Conservation (phyloP, 2,888 invertebrate genomes). For the Meteorus colon region DNA sequence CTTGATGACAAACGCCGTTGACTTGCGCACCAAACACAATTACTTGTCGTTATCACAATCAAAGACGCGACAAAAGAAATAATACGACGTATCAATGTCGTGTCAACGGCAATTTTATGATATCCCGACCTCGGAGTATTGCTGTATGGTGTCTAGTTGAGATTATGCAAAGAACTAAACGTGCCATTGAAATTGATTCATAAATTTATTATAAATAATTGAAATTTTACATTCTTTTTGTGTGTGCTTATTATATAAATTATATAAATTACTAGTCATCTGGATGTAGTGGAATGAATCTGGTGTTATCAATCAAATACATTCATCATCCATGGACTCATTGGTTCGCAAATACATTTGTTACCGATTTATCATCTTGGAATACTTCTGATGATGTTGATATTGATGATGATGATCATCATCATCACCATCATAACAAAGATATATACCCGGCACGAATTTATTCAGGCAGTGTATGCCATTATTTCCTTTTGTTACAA, state of each 20-base stretch:
- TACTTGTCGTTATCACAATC: slow-evolving; percentile 31
- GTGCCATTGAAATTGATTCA: not conserved
- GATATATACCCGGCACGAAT: not conserved
- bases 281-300: not conserved
- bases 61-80: slow-evolving; percentile 24
- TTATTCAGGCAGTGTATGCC: not conserved
- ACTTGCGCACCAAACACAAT: not conserved
- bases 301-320: not conserved
- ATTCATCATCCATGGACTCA: not conserved
- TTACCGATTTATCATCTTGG: not conserved
- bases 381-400: not conserved
- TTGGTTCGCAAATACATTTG: not conserved
- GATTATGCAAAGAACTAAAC: not conserved
- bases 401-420: too few species aligned
- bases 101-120: slow-evolving; percentile 18
- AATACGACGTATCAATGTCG: slow-evolving; percentile 16
- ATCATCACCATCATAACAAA: not conserved
- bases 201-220: not conserved
- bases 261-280: not conserved
- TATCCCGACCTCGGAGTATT: not conserved
- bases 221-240: not conserved
- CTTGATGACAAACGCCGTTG: slow-evolving; percentile 3
- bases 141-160: not conserved
- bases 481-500: not conserved
- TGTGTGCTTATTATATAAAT: not conserved